Evolutionary conservation across 2,888 invertebrate genomes (phyloP).

Genomic region (Mesopsocus fuscifrons): DNA sequence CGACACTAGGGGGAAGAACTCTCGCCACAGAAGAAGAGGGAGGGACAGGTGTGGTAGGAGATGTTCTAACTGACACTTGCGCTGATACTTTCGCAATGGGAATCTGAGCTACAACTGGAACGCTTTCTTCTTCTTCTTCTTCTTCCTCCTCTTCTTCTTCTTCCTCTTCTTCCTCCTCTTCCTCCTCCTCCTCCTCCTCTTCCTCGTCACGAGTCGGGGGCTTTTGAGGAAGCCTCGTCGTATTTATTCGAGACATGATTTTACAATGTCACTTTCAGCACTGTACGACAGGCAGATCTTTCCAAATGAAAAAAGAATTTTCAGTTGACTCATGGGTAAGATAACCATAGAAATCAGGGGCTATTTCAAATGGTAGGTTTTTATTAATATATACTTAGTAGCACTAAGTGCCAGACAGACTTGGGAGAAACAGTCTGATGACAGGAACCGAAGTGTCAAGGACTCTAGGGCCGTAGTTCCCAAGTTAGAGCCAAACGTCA

Average conservation of each 20-base stretch:
- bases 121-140: slow-evolving; percentile 5
- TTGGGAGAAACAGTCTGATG: too few relatives aligned
- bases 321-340: too few relatives aligned
- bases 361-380: too few relatives aligned
- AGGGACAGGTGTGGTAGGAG: neutral
- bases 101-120: slow-evolving; percentile 1
- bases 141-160: slow-evolving; percentile 9
- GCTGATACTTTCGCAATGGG: slow-evolving; percentile 3
- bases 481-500: too few relatives aligned
- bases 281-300: neutral
- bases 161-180: slow-evolving; percentile 7
- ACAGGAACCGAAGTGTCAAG: too few relatives aligned
- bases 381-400: too few relatives aligned
- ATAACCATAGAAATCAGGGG: too few relatives aligned
- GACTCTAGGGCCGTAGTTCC: too few relatives aligned
- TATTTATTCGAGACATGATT: neutral
- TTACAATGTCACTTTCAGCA: neutral
- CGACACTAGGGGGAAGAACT: neutral
- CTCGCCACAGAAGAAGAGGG: neutral
- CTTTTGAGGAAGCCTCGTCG: neutral
- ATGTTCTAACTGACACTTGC: neutral
- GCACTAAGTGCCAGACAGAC: too few relatives aligned
- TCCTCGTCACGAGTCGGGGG: slow-evolving; percentile 1
- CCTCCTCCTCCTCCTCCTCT: slow-evolving; percentile 6
- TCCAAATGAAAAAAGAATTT: too few relatives aligned